Evolutionary conservation across 2,888 invertebrate genomes (phyloP), one percentile per base, ranked within the genome.

Genomic region (Morpho deidamia): DNA sequence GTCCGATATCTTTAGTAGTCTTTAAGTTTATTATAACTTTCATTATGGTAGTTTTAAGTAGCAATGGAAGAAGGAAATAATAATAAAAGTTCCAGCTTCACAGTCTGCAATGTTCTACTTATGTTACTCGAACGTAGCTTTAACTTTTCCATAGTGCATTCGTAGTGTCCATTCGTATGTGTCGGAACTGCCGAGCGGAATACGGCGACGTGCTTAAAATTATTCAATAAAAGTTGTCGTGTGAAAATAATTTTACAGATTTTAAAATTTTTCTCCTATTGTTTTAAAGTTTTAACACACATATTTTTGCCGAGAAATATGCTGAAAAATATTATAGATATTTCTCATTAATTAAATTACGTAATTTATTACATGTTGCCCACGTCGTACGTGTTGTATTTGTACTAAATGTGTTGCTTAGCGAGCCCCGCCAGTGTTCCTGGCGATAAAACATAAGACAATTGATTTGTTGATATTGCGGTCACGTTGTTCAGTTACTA

Each of bases 401-500:
- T 65, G 64, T 59, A 59, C 35, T 56, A 69, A 78, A 82, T 81
- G 70, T 72, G 75, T 68, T 67, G 63, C 57, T 58, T 51, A 58
- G 65, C 68, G 68, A 71, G 32, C 11, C 69, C 64, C 60, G 66
- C 62, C 63, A 70, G 56, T 55, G 61, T 71, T 69, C 74, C 61
- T 59, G 70, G 75, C 76, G 81, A 84, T 85, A 83, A 86, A 85
- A 81, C 74, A 79, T 74, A 70, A 77, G 73, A 70, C 80, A 83
- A 88, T 87, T 88, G 87, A 88, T 86, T 49, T 85, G 79, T 88
- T 88, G 76, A 74, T 76, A 88, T 83, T 85, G 83, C 78, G 83
- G 82, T 86, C 88, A 88, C 88, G 88, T 87, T 74, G 79, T 78
- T 76, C 83, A 81, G 85, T 88, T 84, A 85, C 85, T 86, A 83